phyloP scores from a whole-genome alignment of 1,140 invertebrate species.

The Scaptomyza pallida region DNA sequence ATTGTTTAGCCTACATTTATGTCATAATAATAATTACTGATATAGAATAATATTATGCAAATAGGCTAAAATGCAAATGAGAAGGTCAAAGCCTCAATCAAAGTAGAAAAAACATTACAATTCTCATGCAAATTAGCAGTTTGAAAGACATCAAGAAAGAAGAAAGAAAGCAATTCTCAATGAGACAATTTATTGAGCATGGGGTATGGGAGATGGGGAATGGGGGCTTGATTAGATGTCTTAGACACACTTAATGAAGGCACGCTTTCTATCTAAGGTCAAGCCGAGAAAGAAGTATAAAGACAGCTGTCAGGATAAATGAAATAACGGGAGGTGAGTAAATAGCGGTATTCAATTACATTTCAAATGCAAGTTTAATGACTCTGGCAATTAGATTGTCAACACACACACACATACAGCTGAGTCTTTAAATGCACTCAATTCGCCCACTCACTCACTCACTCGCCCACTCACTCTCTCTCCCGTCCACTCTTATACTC shows the following conservation, averaged over 20 bases:
- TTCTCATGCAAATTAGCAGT: constrained; percentile 60
- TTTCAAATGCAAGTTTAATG: constrained; percentile 71
- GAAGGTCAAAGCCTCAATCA: constrained; percentile 38
- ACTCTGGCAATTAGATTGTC: constrained; percentile 50
- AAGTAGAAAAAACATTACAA: constrained; percentile 34
- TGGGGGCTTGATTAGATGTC: constrained; percentile 49
- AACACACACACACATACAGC: constrained; percentile 53
- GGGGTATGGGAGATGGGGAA: too few species aligned
- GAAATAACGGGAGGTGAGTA: constrained; percentile 4
- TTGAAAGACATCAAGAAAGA: not conserved
- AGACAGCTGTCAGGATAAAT: not conserved
- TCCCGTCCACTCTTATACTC: not conserved
- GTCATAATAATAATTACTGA: constrained; percentile 19
- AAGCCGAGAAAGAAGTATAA: constrained; percentile 15
- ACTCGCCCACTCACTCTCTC: constrained; percentile 11
- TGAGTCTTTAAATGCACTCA: constrained; percentile 17
- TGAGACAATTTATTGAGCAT: constrained; percentile 28
- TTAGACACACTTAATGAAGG: constrained; percentile 53
- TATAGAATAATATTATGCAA: constrained; percentile 6
- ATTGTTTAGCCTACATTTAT: constrained; percentile 19
- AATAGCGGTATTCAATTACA: constrained; percentile 30
- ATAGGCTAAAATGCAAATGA: not conserved
- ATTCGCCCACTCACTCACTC: constrained; percentile 5
- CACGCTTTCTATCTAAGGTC: constrained; percentile 61
- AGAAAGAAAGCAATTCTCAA: constrained; percentile 28